A percentile compares a stretch with the other conserved stretches of the same genome.
These are phyloP conservation scores for Leptinotarsa lineolata DNA, from an alignment of 1,140 invertebrate genomes.

Conservation along the genomic window DNA sequence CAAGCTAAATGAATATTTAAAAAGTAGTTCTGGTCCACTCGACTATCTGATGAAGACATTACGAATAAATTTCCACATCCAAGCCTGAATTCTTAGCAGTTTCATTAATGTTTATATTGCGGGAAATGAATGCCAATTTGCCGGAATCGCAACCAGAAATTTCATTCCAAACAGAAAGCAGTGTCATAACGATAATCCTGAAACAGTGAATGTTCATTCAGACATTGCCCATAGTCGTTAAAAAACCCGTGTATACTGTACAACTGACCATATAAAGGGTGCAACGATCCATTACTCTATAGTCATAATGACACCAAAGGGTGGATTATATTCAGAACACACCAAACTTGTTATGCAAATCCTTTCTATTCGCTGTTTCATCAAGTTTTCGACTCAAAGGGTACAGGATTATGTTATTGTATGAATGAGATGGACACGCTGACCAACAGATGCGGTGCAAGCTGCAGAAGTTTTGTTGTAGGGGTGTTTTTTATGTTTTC, in stretches of 20 bases:
- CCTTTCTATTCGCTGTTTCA: neutral
- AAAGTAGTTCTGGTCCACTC: neutral
- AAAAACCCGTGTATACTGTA: conserved; percentile 4
- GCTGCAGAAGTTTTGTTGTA: neutral
- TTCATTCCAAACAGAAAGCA: neutral
- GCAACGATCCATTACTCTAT: conserved; percentile 9
- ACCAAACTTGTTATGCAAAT: conserved; percentile 19
- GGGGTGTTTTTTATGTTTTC: neutral
- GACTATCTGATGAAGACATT: neutral
- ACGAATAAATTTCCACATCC: neutral
- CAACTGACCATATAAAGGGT: conserved; percentile 20
- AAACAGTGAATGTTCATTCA: neutral
- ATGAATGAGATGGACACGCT: neutral
- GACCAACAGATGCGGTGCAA: neutral
- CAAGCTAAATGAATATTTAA: neutral
- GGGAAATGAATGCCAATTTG: neutral
- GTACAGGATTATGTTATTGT: neutral
- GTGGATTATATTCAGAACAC: neutral
- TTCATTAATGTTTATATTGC: neutral
- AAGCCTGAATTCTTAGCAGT: neutral
- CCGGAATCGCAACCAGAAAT: neutral
- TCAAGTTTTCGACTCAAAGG: neutral
- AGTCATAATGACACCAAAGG: neutral
- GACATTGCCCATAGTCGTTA: neutral
- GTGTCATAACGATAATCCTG: neutral